These are phyloP conservation scores for Arctopsyche grandis DNA, from an alignment of 1,140 invertebrate species.

Conservation along the genomic window DNA sequence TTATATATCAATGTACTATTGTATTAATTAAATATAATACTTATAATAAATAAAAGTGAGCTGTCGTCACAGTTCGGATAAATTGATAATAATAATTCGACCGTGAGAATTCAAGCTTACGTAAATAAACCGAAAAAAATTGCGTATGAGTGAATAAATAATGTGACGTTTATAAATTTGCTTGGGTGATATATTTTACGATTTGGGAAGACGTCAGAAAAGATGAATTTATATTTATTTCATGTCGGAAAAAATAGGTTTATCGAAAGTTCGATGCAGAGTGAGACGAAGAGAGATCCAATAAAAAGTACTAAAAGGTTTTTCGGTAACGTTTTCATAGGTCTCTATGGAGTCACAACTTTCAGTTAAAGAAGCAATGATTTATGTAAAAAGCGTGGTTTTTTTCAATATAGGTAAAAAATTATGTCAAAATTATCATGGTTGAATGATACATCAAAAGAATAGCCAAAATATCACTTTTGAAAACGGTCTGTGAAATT, in stretches of 20 bases:
- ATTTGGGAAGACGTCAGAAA: constrained; percentile 4
- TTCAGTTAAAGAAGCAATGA: constrained; percentile 20
- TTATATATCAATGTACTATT: too few species aligned
- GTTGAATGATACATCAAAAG: too few species aligned
- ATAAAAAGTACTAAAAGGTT: constrained; percentile 18
- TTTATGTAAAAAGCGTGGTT: background rate
- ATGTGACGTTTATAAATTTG: background rate
- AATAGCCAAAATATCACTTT: too few species aligned
- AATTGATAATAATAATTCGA: too few species aligned
- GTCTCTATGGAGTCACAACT: constrained; percentile 20
- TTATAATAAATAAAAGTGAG: too few species aligned
- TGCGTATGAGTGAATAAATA: background rate
- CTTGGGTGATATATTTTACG: background rate
- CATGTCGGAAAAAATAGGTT: background rate
- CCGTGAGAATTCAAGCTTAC: too few species aligned
- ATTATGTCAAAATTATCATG: too few species aligned
- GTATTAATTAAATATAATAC: too few species aligned
- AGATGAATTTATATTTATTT: constrained; percentile 19
- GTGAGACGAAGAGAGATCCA: background rate
- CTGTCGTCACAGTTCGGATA: too few species aligned
- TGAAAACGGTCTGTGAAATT: too few species aligned
- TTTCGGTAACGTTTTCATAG: background rate
- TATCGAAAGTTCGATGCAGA: background rate
- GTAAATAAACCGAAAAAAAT: too few species aligned
- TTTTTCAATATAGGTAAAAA: too few species aligned